Percentiles rank a stretch among this genome's conserved stretches.
phyloP scores from a whole-genome alignment of 2,113 vertebrate species.

The Planiliza haematocheilus region DNA sequence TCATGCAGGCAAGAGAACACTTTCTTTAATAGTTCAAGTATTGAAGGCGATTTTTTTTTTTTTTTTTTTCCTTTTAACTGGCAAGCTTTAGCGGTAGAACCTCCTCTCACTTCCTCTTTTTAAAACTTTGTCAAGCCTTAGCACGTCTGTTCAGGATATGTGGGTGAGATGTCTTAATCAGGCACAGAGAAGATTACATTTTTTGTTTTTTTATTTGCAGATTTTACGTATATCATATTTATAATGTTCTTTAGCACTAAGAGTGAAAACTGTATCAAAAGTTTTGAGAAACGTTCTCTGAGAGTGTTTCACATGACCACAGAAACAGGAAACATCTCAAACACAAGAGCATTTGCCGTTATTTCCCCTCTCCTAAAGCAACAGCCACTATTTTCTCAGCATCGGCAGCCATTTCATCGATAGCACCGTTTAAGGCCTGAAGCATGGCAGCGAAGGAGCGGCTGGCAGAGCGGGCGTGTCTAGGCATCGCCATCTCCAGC shows the following conservation, averaged over 20 bases:
- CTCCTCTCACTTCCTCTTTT: slow-evolving; percentile 57
- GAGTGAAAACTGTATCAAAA: not conserved
- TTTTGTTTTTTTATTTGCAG: not conserved
- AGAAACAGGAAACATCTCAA: not conserved
- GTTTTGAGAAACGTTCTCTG: not conserved
- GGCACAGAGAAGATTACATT: not conserved
- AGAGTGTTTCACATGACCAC: not conserved
- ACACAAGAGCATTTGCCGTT: not conserved
- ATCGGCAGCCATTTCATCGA: slow-evolving; percentile 81
- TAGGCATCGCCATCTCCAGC: slow-evolving; percentile 78
- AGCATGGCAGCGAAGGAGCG: slow-evolving; percentile 80
- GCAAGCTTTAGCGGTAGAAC: not conserved
- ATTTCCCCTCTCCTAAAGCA: slow-evolving; percentile 54
- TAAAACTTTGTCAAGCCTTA: not conserved
- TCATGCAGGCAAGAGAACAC: not conserved
- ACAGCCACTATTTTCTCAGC: slow-evolving; percentile 71
- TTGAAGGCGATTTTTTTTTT: not conserved
- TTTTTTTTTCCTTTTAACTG: not conserved
- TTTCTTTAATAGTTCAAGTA: not conserved
- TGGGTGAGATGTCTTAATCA: not conserved
- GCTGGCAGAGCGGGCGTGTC: slow-evolving; percentile 71
- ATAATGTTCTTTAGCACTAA: not conserved
- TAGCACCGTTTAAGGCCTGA: slow-evolving; percentile 72
- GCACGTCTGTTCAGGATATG: not conserved
- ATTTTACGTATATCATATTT: not conserved